A percentile compares a stretch with the other conserved stretches of the same genome.
These are phyloP conservation scores for Akabosia matsudoensis DNA, from an alignment of 1,140 invertebrate species.

Conservation along the genomic window DNA sequence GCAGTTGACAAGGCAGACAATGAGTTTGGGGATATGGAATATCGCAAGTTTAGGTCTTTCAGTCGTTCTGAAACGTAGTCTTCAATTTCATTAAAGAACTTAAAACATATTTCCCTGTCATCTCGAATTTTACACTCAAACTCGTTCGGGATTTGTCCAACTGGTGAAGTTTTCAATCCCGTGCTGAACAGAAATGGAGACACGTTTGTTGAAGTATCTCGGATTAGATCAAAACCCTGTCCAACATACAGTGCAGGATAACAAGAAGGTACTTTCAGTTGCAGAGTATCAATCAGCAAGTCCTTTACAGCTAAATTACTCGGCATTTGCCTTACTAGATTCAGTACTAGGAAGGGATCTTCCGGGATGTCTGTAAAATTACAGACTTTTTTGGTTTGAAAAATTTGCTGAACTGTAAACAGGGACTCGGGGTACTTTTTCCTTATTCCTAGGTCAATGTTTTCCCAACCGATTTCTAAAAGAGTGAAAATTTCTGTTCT, in stretches of 20 bases:
- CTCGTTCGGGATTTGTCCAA: slow-evolving; percentile 31
- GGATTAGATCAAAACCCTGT: slow-evolving; percentile 28
- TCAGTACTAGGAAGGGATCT: not conserved
- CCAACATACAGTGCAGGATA: slow-evolving; percentile 22
- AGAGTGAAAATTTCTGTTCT: slow-evolving; percentile 31
- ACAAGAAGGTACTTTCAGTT: slow-evolving; percentile 27
- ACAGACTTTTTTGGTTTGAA: slow-evolving; percentile 27
- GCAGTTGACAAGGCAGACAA: slow-evolving; percentile 1
- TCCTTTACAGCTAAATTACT: slow-evolving; percentile 26
- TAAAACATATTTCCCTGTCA: slow-evolving; percentile 30
- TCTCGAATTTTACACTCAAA: slow-evolving; percentile 28
- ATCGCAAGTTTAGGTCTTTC: slow-evolving; percentile 28
- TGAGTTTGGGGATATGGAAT: slow-evolving; percentile 5
- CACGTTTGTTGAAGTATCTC: slow-evolving; percentile 8
- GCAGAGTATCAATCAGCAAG: slow-evolving; percentile 31
- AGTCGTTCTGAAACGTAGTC: slow-evolving; percentile 30
- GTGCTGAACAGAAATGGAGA: slow-evolving; percentile 26
- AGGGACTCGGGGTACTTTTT: slow-evolving; percentile 28
- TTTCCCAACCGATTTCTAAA: slow-evolving; percentile 34
- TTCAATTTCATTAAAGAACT: slow-evolving; percentile 28
- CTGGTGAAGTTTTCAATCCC: not conserved
- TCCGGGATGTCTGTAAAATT: slow-evolving; percentile 23
- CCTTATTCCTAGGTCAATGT: not conserved
- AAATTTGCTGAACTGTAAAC: slow-evolving; percentile 17
- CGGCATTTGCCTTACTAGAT: slow-evolving; percentile 24